Evolutionary conservation across 2,113 vertebrate genomes (phyloP).

Genomic region (Poecile atricapillus): DNA sequence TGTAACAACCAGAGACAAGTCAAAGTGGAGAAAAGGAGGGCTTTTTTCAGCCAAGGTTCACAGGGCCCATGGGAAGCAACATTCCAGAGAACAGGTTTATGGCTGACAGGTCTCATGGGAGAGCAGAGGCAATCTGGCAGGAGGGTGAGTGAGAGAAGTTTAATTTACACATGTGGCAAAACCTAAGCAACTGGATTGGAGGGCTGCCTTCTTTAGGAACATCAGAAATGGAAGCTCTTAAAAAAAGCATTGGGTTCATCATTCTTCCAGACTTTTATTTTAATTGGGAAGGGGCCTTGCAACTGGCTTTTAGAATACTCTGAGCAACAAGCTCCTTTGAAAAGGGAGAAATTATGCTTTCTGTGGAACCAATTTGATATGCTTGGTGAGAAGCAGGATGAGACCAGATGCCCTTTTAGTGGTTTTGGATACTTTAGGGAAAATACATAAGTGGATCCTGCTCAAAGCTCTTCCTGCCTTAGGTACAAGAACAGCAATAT

Average conservation of each 20-base stretch:
- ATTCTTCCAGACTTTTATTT: not conserved
- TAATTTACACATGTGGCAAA: not conserved
- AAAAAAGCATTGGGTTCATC: not conserved
- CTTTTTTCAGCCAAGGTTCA: fast-evolving
- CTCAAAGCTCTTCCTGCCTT: not conserved
- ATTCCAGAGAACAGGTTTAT: not conserved
- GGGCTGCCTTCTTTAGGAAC: not conserved
- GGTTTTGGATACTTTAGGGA: not conserved
- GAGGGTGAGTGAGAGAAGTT: not conserved
- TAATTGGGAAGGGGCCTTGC: not conserved
- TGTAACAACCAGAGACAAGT: not conserved
- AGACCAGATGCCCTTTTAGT: not conserved
- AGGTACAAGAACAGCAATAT: not conserved
- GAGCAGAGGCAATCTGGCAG: not conserved
- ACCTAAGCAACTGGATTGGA: not conserved
- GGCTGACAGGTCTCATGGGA: not conserved
- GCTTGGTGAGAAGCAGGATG: not conserved
- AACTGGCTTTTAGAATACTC: not conserved
- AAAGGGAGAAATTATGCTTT: not conserved
- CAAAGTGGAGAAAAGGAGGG: not conserved
- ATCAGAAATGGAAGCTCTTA: not conserved
- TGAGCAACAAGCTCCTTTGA: not conserved
- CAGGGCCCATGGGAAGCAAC: not conserved
- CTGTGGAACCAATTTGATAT: not conserved
- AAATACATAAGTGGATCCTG: not conserved